Evolutionary conservation across 2,113 vertebrate genomes (phyloP).

Genomic region (Silurus asotus): DNA sequence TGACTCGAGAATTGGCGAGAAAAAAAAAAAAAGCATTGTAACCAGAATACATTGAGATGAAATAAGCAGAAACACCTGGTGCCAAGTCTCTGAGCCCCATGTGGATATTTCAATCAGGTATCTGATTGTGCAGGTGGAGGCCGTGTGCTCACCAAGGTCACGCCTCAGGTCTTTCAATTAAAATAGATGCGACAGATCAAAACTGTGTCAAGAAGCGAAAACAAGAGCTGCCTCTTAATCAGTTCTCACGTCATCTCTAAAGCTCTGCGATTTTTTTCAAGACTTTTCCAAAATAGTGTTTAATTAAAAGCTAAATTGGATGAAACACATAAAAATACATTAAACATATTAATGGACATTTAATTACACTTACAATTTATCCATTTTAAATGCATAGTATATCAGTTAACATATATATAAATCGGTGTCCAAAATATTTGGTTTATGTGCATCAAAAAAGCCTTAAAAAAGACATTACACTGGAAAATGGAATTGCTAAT

Average conservation of each 20-base stretch:
- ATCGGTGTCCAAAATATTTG: neutral
- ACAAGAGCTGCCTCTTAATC: neutral
- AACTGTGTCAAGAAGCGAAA: neutral
- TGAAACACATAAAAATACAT: neutral
- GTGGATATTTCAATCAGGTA: slow-evolving; percentile 36
- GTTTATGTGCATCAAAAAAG: neutral
- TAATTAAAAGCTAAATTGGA: neutral
- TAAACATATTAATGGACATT: too few relatives aligned
- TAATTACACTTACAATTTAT: neutral
- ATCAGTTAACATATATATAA: neutral
- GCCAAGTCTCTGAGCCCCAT: neutral
- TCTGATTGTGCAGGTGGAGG: slow-evolving; percentile 3
- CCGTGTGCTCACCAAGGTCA: neutral
- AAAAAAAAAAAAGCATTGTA: neutral
- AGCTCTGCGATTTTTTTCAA: neutral
- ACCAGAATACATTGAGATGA: slow-evolving; percentile 1
- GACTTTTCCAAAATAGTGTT: neutral
- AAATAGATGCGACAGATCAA: neutral
- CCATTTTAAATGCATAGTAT: neutral
- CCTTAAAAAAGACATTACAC: neutral
- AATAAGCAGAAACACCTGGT: slow-evolving; percentile 27
- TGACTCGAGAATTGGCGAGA: neutral
- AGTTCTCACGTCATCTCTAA: neutral
- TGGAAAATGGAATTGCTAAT: neutral
- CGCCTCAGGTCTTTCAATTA: slow-evolving; percentile 26